Evolutionary conservation across 2,113 vertebrate genomes (phyloP), one percentile per base, ranked within the genome.

Genomic region (Thinocorus orbignyianus): DNA sequence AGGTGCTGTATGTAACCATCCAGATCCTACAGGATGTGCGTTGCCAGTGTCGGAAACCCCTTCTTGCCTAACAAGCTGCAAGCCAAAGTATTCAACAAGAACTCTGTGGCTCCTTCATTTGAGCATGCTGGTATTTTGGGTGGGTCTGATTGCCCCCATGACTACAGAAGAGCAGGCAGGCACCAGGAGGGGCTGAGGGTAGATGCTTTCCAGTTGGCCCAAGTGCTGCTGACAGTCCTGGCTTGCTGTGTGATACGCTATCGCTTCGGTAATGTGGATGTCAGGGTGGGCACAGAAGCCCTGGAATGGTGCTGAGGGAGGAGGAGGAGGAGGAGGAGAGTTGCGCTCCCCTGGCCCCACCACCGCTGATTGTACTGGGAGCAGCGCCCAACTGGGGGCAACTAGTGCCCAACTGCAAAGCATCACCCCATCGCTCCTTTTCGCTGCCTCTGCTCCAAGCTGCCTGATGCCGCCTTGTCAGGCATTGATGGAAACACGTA

Each of bases 21-120:
- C 81, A 49, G 92, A 93, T 92, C 76, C 86, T 82, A 71, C 1
- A 19, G 72, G 92, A 79, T 81, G 88, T 84, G 95, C 28, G 17
- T 54, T 72, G 92, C 93, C 85, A 18, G 77, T 80, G 65, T 70
- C 7, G 17, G 85, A 96, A 96, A 68, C 52, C 87, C 81, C 88
- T 95, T 80, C 77, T 92, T 77, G 84, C 89, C 91, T 93, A 94
- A 78, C 84, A 64, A 90, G 73, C 88, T 88, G 87, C 79, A 96
- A 97, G 95, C 91, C 95, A 79, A 95, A 91, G 64, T 51, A 71
- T 57, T 82, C n/a, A 46, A 30, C 78, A 49, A 76, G 85, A 62
- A 62, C 42, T 42, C 51, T 69, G 66, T 11, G 76, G 83, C 93
- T 95, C 78, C 78, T 81, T 57, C 39, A 23, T 37, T 41, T 17